Percentiles rank a stretch among this genome's conserved stretches.
Evolutionary conservation across 2,888 invertebrate genomes (phyloP).

Genomic region (Macroteleia sp.): DNA sequence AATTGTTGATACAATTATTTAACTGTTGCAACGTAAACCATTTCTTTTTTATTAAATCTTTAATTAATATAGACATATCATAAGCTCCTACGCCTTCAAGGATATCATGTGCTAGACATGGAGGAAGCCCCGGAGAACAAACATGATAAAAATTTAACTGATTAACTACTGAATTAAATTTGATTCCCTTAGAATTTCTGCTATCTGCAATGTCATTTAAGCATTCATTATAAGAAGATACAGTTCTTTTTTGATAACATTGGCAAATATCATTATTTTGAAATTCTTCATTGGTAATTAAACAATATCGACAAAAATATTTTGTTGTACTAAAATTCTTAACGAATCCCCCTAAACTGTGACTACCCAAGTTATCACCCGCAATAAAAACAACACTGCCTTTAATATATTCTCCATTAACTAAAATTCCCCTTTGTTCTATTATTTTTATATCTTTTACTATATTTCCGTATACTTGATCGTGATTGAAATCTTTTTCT

Average conservation of each 20-base stretch:
- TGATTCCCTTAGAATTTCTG: slow-evolving; percentile 41
- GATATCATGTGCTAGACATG: slow-evolving; percentile 58
- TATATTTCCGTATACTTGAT: slow-evolving; percentile 63
- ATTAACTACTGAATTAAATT: slow-evolving; percentile 61
- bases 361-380: slow-evolving; percentile 53
- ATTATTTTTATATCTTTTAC: slow-evolving; percentile 65
- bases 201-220: no score
- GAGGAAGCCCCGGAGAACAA: slow-evolving; percentile 55
- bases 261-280: not conserved
- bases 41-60: slow-evolving; percentile 41
- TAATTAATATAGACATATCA: slow-evolving; percentile 39
- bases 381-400: slow-evolving; percentile 65
- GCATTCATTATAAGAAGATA: no score
- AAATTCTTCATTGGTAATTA: slow-evolving; percentile 24
- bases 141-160: slow-evolving; percentile 47
- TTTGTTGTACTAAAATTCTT: slow-evolving; percentile 65
- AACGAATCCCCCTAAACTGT: slow-evolving; percentile 72
- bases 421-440: slow-evolving; percentile 39
- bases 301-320: slow-evolving; percentile 41
- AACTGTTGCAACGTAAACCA: slow-evolving; percentile 50
- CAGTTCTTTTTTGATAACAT: no score
- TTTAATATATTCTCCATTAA: slow-evolving; percentile 60
- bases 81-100: slow-evolving; percentile 53
- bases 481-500: slow-evolving; percentile 69
- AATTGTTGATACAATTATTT: slow-evolving; percentile 21